A percentile compares a stretch with the other conserved stretches of the same genome.
Conservation (phyloP, 2,113 vertebrate genomes). For the Cnemophilus loriae region DNA sequence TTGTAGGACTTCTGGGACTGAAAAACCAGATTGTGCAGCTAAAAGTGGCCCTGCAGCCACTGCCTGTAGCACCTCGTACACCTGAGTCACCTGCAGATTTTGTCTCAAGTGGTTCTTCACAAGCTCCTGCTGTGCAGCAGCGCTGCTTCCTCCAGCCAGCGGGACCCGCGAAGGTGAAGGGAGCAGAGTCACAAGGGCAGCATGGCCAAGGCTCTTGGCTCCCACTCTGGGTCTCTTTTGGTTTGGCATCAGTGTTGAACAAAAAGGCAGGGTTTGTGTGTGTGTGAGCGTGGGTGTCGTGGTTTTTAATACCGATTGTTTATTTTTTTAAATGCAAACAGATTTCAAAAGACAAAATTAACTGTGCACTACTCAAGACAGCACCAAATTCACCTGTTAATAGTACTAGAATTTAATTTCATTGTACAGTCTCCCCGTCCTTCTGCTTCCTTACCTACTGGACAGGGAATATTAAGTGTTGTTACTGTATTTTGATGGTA, state of each 20-base stretch:
- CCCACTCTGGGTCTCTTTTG: background rate
- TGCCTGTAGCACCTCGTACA: background rate
- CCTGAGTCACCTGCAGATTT: background rate
- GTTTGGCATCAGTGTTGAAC: background rate
- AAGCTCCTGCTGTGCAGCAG: background rate
- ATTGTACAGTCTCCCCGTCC: background rate
- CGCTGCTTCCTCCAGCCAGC: background rate
- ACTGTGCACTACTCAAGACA: background rate
- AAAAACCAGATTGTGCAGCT: background rate
- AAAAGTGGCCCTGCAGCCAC: background rate
- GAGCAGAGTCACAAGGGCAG: background rate
- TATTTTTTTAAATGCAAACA: background rate
- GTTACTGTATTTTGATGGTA: background rate
- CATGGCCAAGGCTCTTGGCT: background rate
- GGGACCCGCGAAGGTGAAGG: too few relatives aligned
- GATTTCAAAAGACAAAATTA: background rate
- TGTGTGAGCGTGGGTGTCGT: fast-evolving
- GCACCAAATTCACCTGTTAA: background rate
- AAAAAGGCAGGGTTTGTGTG: background rate
- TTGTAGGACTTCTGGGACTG: background rate
- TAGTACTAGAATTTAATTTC: background rate
- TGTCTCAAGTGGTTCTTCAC: background rate
- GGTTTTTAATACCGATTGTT: background rate
- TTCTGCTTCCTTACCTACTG: background rate
- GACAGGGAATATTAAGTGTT: background rate